Percentiles rank a stretch among this genome's conserved stretches.
phyloP scores from a whole-genome alignment of 2,797 vertebrate species.

The Tenualosa ilisha region DNA sequence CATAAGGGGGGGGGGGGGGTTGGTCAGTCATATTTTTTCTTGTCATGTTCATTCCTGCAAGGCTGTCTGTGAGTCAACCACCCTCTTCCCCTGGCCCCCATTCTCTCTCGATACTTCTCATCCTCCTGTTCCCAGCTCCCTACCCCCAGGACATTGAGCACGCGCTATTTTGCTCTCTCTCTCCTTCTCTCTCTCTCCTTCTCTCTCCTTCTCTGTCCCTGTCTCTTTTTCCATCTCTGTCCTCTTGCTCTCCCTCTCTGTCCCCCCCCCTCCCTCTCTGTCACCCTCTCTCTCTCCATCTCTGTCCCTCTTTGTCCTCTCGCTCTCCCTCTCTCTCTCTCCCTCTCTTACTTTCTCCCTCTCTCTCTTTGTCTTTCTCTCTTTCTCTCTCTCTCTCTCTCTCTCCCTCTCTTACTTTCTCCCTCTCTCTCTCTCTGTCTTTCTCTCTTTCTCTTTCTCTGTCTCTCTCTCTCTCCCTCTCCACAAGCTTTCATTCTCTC shows the following conservation, averaged over 20 bases:
- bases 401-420: constrained; percentile 37
- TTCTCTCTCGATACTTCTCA: not conserved
- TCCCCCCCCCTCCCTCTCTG: constrained; percentile 27
- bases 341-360: too few relatives aligned
- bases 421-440: constrained; percentile 31
- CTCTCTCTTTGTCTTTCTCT: constrained; percentile 30
- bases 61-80: constrained; percentile 29
- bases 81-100: constrained; percentile 48
- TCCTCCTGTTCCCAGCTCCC: not conserved
- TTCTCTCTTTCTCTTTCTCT: constrained; percentile 30
- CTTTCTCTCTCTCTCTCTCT: not conserved
- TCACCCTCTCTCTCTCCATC: not conserved
- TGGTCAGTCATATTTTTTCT: constrained; percentile 60
- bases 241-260: not conserved
- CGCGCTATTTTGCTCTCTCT: constrained; percentile 28
- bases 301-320: constrained; percentile 18
- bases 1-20: constrained; percentile 61
- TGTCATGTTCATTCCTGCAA: not conserved
- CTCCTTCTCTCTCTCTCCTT: constrained; percentile 31
- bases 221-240: constrained; percentile 34
- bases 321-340: too few relatives aligned
- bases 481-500: not conserved
- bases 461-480: constrained; percentile 15
- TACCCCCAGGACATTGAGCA: too few relatives aligned
- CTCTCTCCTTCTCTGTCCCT: constrained; percentile 3